Evolutionary conservation across 37 sponge, comb jelly and placozoan genomes (phyloP), one percentile per base, ranked within the genome.

Genomic region (Diacarnus erythraeanus): DNA sequence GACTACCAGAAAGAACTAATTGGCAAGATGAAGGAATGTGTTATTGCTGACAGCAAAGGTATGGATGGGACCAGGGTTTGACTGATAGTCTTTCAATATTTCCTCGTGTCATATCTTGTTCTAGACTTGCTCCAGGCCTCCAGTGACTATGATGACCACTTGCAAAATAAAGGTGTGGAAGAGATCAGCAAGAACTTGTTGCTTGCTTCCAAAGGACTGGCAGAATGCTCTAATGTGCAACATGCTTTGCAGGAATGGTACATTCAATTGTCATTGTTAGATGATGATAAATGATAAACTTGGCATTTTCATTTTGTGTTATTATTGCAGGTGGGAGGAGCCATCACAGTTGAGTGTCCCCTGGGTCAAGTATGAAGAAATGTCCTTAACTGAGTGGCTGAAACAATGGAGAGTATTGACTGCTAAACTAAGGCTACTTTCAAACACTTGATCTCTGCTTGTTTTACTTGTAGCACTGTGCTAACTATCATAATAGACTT

Each of bases 381-480:
- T 92, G 88, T 42, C 61, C 38, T 22, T 83, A 0, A 34, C 69
- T 20, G 69, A 87, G 77, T 92, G 92, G 92, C 23, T 80, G 25
- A 80, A 84, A 25, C 92, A 92, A 54, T 92, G 92, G 92, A 80
- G 67, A 33, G 61, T 76, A 4, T 77, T 92, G 20, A 66, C 87
- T 3, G 47, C 83, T 43, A 90, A 85, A 40, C 69, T 81, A 4
- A 72, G 75, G 63, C 76, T 70, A 58, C 57, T 81, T 2, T 38
- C 51, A 83, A 25, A 65, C 26, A 27, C 17, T 54, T 10, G 56
- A 54, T n/a, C n/a, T n/a, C n/a, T n/a, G n/a, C n/a, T n/a, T n/a
- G n/a, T n/a, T n/a, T n/a, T n/a, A n/a, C n/a, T n/a, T n/a, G n/a
- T n/a, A n/a, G n/a, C n/a, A n/a, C n/a, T n/a, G n/a, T n/a, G n/a